Evolutionary conservation across 2,797 vertebrate species (phyloP).

Genomic region (Squalus acanthias): DNA sequence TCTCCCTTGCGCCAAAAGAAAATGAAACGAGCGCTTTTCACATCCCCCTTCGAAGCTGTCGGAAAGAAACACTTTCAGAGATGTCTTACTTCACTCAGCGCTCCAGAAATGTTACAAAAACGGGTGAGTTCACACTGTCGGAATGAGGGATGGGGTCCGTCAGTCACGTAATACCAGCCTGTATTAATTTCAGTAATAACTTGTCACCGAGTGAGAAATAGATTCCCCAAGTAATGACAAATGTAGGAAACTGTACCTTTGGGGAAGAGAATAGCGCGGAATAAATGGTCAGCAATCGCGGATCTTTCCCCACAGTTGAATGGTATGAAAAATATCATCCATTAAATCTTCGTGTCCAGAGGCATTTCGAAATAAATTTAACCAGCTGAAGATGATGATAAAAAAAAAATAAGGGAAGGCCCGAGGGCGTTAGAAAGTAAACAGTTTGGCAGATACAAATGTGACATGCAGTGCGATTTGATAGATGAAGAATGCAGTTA

Average conservation of each 20-base stretch:
- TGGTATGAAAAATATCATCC: conserved; percentile 16
- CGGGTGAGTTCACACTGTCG: conserved; percentile 16
- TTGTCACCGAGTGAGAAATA: conserved; percentile 13
- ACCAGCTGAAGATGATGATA: neutral
- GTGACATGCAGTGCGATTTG: conserved; percentile 1
- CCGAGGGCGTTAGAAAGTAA: neutral
- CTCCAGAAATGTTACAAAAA: conserved; percentile 6
- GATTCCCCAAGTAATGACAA: conserved; percentile 24
- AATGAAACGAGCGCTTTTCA: neutral
- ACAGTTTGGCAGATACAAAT: conserved; percentile 33
- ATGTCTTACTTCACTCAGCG: conserved; percentile 11
- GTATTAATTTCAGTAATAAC: conserved; percentile 30
- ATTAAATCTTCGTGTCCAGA: conserved; percentile 15
- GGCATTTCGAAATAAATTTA: conserved; percentile 18
- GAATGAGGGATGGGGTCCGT: neutral
- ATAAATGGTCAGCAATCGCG: conserved; percentile 11
- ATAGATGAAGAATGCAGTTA: neutral
- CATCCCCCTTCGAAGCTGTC: neutral
- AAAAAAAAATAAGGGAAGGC: neutral
- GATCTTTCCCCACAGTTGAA: neutral
- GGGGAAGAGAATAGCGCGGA: neutral
- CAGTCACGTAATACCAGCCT: conserved; percentile 17
- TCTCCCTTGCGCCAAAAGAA: neutral
- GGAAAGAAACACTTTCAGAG: neutral
- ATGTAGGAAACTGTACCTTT: conserved; percentile 10